Evolutionary conservation across 2,888 invertebrate genomes (phyloP).

Genomic region (Mesorhabditis spiculigera): DNA sequence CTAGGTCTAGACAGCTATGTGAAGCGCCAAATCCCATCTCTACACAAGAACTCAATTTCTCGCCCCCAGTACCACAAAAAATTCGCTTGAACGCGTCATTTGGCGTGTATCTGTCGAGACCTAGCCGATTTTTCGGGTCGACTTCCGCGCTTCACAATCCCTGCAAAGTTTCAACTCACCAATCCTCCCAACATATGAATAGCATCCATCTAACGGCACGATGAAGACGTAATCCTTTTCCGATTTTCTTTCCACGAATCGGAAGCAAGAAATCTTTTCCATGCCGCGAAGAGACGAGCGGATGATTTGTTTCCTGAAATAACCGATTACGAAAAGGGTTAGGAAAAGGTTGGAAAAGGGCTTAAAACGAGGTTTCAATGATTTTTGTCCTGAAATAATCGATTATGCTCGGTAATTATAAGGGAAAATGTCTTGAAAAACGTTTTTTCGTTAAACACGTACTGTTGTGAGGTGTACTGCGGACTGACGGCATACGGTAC

Average conservation of each 20-base stretch:
- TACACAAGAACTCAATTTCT: no score
- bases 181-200: conserved; percentile 48
- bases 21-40: no score
- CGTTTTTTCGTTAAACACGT: conserved; percentile 14
- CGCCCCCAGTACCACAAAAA: no score
- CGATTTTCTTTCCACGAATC: conserved; percentile 33
- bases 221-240: conserved; percentile 43
- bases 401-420: no score
- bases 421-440: no score
- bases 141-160: no score
- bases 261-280: conserved; percentile 44
- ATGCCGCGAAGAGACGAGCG: conserved; percentile 29
- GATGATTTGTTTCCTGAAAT: conserved; percentile 32
- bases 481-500: conserved; percentile 39
- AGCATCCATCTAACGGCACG: conserved; percentile 48
- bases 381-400: no score
- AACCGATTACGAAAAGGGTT: not conserved
- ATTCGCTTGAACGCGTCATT: no score
- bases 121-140: no score
- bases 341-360: not conserved
- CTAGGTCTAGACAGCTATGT: no score
- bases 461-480: conserved; percentile 40
- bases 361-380: no score
- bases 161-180: conserved; percentile 16
- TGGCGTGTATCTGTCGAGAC: no score